Evolutionary conservation across 2,113 vertebrate genomes (phyloP), one percentile per base, ranked within the genome.

Genomic region (Neomonachus schauinslandi): DNA sequence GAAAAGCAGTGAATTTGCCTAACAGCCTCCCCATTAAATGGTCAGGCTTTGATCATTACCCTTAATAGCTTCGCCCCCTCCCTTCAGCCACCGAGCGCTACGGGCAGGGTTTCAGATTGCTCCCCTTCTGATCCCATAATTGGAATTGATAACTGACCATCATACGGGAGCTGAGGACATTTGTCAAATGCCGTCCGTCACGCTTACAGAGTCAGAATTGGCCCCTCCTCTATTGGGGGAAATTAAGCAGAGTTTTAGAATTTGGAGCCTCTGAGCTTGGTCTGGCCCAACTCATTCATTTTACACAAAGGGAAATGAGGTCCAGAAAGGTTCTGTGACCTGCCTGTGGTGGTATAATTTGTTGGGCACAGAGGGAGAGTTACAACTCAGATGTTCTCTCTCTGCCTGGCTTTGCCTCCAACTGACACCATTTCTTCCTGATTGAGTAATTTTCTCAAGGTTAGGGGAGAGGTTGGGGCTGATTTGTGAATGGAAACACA

Each of bases 1-100:
- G 22, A 94, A 94, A 94, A 55, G 3, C 76, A 81, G 74, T 28
- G 87, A 94, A 95, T 96, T 98, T 90, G 36, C 83, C 95, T 94
- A 96, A 95, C 1, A 76, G 61, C 55, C 46, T 89, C 46, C 42
- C 80, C 61, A 63, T 65, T 74, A 87, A 97, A 93, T 59, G 53
- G 49, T 28, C 77, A 65, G 57, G 19, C 55, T 95, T 80, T 95
- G 71, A 93, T 77, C 88, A 61, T 94, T 82, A 82, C 22, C 55
- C 5, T 80, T 85, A 79, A 89, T 65, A 88, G 46, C 49, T 69
- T 85, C 10, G 4, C 21, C 51, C 49, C 39, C 65, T 89, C 76
- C 74, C 72, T 55, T 46, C 46, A 53, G 91, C n/a, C 71, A 65
- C 24, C 69, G 51, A 26, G n/a, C n/a, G 67, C 53, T 28, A 31